Evolutionary conservation across 2,113 vertebrate species (phyloP).

Genomic region (Martes martes): DNA sequence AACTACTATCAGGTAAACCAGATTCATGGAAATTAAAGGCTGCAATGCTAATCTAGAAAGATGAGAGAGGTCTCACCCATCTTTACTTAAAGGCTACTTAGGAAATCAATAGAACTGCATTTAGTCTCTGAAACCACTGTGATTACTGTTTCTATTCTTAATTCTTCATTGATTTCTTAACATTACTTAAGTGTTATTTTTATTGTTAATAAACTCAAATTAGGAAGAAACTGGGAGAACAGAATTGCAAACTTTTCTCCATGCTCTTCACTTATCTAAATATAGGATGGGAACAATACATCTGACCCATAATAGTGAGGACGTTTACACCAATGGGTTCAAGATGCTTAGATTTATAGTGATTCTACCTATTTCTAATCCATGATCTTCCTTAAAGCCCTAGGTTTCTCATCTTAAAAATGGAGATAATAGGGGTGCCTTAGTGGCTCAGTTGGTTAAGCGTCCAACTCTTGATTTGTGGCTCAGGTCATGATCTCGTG

Average conservation of each 20-base stretch:
- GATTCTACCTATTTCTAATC: neutral
- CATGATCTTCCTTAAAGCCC: neutral
- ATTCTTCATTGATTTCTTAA: neutral
- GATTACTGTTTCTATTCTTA: neutral
- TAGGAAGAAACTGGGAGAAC: neutral
- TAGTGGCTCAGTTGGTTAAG: neutral
- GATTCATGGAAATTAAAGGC: neutral
- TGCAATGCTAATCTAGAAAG: neutral
- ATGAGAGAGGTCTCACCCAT: neutral
- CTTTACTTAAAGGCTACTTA: neutral
- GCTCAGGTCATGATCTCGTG: neutral
- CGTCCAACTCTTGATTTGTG: too few relatives aligned
- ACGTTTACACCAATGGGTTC: neutral
- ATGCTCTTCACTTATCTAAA: neutral
- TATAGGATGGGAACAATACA: neutral
- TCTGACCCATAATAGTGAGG: neutral
- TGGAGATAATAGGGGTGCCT: too few relatives aligned
- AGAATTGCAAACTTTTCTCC: neutral
- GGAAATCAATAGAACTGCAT: neutral
- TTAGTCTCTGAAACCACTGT: neutral
- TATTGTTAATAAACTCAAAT: neutral
- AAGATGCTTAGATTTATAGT: neutral
- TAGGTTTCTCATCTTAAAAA: neutral
- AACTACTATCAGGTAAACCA: neutral
- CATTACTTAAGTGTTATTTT: neutral